Base-by-base conservation (phyloP, 2,888 invertebrate species). In the Oscheius sp. region DNA sequence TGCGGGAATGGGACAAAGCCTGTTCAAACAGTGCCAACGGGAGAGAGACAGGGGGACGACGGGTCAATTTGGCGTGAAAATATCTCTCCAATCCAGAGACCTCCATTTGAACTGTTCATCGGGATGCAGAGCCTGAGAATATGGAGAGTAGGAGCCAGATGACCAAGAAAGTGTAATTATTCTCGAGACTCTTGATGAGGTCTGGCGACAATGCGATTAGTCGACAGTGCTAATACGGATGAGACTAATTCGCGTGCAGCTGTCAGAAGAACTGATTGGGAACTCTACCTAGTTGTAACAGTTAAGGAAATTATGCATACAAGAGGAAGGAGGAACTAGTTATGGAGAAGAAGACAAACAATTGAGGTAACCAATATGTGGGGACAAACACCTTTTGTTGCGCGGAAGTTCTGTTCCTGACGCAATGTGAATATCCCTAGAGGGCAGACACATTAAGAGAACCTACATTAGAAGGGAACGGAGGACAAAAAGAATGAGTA, bases 51-150 rank as follows among this genome's bases (percentile, higher is more conserved):
- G 0, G 21, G 21, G 21, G 21, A 21, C 21, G 21, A 21, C 21
- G 11, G 68, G 13, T 53, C 55, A 68, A 68, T 68, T 68, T 37
- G 13, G 68, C 68, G 68, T 68, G 68, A 68, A 68, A 55, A 48
- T 47, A 65, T 21, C 59, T 60, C 29, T 21, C 0, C 21, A 21
- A 21, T 21, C 48, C 50, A 11, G 9, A 48, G 32, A 47, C 50
- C 32, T 32, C 1, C n/a, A 33, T 65, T 65, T 51, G 65, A 50
- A 65, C 65, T 65, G 42, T 42, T n/a, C 11, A n/a, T 63, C 42
- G 21, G 48, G 63, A 48, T 63, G 47, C 21, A 29, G 11, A n/a
- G 21, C 0, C 7, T 9, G 42, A 42, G 42, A 42, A 42, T 42
- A 42, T 42, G 42, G 4, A 42, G 42, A 42, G 21, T 21, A 21